Conservation (phyloP, 2,113 vertebrate species). For the Cacatua alba region DNA sequence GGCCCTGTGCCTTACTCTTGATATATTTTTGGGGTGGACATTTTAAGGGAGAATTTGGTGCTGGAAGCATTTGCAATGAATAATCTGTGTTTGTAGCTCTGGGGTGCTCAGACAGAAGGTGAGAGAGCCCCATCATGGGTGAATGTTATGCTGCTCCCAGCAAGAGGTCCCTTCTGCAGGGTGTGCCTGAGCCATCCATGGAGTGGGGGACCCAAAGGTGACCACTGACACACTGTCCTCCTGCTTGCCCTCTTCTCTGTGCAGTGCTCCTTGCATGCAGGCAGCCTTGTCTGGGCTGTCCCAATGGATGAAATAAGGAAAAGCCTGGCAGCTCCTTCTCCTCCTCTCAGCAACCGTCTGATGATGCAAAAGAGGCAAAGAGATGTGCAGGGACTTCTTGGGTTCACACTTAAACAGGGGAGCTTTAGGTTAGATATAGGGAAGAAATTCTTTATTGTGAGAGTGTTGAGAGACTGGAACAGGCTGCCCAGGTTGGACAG, state of each 20-base stretch:
- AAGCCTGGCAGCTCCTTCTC: background rate
- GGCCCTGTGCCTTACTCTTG: background rate
- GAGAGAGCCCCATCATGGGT: background rate
- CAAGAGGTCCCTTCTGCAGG: background rate
- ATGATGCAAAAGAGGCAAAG: background rate
- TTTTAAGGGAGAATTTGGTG: background rate
- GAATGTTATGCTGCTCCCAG: background rate
- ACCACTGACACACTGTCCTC: background rate
- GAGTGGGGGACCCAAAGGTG: background rate
- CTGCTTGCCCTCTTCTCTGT: background rate
- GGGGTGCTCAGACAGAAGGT: background rate
- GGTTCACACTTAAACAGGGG: too few species aligned
- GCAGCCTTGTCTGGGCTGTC: background rate
- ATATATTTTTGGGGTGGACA: background rate
- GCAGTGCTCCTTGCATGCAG: background rate
- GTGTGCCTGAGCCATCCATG: fast-evolving
- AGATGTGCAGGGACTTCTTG: background rate
- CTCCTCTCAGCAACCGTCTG: background rate
- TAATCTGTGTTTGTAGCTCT: background rate
- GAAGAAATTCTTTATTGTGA: too few species aligned
- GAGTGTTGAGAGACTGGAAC: too few species aligned
- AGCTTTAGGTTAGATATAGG: too few species aligned
- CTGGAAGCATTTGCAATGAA: background rate
- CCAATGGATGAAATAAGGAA: fast-evolving
- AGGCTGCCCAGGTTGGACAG: too few species aligned